These are phyloP conservation scores for Rhingia campestris DNA, from an alignment of 2,888 invertebrate genomes.

Conservation along the genomic window DNA sequence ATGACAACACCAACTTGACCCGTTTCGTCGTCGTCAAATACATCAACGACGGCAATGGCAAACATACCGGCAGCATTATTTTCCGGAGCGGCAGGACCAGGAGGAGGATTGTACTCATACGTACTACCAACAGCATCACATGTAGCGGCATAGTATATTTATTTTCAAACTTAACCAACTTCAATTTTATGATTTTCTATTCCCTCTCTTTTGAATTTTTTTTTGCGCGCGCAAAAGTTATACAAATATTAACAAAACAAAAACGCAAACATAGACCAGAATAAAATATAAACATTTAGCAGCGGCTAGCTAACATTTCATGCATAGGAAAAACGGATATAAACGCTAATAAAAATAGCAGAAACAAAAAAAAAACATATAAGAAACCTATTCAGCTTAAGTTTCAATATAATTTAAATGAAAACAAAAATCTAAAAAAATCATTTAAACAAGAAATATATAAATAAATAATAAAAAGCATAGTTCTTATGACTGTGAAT, in stretches of 20 bases:
- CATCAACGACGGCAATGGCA: conserved; percentile 60
- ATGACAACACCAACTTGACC: conserved; percentile 83
- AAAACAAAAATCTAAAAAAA: conserved; percentile 20
- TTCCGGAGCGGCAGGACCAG: conserved; percentile 76
- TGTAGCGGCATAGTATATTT: conserved; percentile 80
- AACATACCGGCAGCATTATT: conserved; percentile 77
- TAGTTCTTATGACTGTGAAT: conserved; percentile 76
- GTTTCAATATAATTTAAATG: conserved; percentile 53
- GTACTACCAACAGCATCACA: conserved; percentile 81
- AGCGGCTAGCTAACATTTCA: conserved; percentile 59
- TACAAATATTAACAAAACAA: conserved; percentile 53
- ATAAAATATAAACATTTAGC: conserved; percentile 41
- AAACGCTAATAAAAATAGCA: conserved; percentile 20
- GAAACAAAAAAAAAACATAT: conserved; percentile 27
- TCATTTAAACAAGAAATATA: conserved; percentile 44
- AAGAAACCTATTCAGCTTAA: conserved; percentile 65
- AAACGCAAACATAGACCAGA: conserved; percentile 24
- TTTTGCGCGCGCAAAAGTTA: conserved; percentile 75
- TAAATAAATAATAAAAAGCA: conserved; percentile 68
- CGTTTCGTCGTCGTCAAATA: conserved; percentile 77
- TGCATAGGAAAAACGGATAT: conserved; percentile 54
- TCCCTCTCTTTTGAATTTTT: background rate
- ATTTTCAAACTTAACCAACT: conserved; percentile 42
- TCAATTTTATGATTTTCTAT: conserved; percentile 38
- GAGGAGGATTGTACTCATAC: conserved; percentile 80